phyloP scores from a whole-genome alignment of 1,140 invertebrate species.

The Potamilus streckersoni region DNA sequence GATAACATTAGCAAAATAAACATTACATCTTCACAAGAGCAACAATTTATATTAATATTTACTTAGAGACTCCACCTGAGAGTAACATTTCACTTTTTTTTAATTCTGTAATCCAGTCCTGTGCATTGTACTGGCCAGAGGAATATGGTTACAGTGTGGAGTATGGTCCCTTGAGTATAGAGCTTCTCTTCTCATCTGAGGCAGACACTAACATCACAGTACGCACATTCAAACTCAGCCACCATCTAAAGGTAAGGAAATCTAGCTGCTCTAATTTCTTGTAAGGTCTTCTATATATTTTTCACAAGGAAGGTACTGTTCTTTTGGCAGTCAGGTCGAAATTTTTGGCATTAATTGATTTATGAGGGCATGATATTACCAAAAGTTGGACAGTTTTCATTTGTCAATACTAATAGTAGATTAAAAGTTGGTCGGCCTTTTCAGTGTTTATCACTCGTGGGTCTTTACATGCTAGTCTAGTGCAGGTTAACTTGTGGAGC shows the following conservation, averaged over 20 bases:
- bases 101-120: constrained; percentile 38
- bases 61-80: too few species aligned
- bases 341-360: background rate
- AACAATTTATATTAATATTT: too few species aligned
- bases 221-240: constrained; percentile 56
- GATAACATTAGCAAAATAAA: too few species aligned
- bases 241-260: constrained; percentile 51
- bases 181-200: constrained; percentile 58
- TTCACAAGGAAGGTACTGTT: background rate
- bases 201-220: constrained; percentile 55
- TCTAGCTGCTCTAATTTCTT: background rate
- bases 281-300: background rate
- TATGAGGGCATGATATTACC: background rate
- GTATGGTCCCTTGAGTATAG: constrained; percentile 57
- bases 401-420: background rate
- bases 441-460: background rate
- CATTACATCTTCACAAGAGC: too few species aligned
- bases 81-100: background rate
- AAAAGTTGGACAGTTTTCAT: too few species aligned
- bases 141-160: constrained; percentile 63
- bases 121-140: constrained; percentile 63
- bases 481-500: too few species aligned
- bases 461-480: too few species aligned
- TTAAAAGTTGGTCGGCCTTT: background rate
- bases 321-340: background rate